Base-by-base conservation (phyloP, 1,140 invertebrate genomes). In the Drosophila setifemur region DNA sequence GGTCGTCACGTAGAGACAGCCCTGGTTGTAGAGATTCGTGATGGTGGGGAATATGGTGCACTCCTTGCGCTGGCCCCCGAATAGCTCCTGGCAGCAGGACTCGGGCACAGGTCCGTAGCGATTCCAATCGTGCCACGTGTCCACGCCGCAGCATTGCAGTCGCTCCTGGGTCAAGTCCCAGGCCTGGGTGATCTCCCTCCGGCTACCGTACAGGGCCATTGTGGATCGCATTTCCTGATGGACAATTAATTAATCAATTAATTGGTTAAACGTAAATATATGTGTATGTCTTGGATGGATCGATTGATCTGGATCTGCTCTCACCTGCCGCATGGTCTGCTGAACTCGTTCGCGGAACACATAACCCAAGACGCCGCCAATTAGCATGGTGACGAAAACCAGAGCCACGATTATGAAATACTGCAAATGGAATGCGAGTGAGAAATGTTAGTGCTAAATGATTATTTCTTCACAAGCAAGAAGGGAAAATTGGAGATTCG, bases 351-450 rank as follows among this genome's bases (percentile, higher is more conserved):
- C 94, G 40, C 95, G 93, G 91, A 97, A 98, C 25, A 98, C 96
- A 82, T 97, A 97, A 18, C 95, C 96, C 28, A 98, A 91, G 47
- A 97, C 95, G 11, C 96, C 97, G 14, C 96, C 96, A 70, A 97
- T 94, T 58, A 97, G 90, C 93, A 97, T 95, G 45, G 95, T 95
- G 48, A 97, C 95, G 89, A 97, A 97, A 48, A 97, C 93, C 54
- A 97, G 92, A 73, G 97, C 94, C 18, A 97, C 92, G 11, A 96
- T 92, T 73, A 97, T 95, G 90, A 96, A 96, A 90, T 97, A 97
- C 96, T 97, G 92, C 18, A 94, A 28, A 57, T 12, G 11, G 33
- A 28, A 44, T 93, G 89, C 19, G 19, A 29, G 14, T 44, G 29
- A 23, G 29, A 72, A 40, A 49, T 37, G 53, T 25, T 37, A 0